Base-by-base conservation (phyloP, 2,113 vertebrate genomes). In the Pangasianodon gigas region DNA sequence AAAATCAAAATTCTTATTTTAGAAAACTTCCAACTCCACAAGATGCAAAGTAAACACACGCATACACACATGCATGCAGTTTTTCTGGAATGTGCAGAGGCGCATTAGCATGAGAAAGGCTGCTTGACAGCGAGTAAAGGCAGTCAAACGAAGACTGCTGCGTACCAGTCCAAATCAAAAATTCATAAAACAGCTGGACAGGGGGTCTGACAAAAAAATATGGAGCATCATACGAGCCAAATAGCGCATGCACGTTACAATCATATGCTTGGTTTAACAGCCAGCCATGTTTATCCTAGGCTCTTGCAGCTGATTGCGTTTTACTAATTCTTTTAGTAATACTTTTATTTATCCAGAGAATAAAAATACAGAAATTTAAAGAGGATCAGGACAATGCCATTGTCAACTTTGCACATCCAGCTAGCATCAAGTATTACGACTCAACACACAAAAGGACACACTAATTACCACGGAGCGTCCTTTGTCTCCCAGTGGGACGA, bases 381-480 rank as follows among this genome's bases (percentile, higher is more conserved):
- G 24, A 56, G 48, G 69, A 87, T 26, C 8, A 83, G 10, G 65
- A 90, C 11, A 41, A 71, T 29, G 32, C 16, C 24, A 32, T 21
- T 32, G 54, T 54, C 69, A 51, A 41, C 21, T 41, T 21, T 58
- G 60, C 29, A 58, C 56, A 69, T 75, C 56, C 75, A 85, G 41
- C 13, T 11, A 52, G 75, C 56, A 85, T 60, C 81, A 7, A 44
- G 79, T 71, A 41, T 81, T 48, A 44, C 19, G 56, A 87, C 26
- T 62, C n/a, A 79, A 51, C 26, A 19, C 89, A 90, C 87, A 92
- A 91, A 87, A 91, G 87, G 54, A 89, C 80, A 87, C 69, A 6
- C 84, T 88, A 85, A 88, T 83, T 88, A 89, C 41, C 80, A 77
- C 85, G 56, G 51, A 62, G 74, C 75, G 60, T 85, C 89, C 60